Conservation (phyloP, 2,797 vertebrate genomes). For the Schizopygopsis malacanthus region DNA sequence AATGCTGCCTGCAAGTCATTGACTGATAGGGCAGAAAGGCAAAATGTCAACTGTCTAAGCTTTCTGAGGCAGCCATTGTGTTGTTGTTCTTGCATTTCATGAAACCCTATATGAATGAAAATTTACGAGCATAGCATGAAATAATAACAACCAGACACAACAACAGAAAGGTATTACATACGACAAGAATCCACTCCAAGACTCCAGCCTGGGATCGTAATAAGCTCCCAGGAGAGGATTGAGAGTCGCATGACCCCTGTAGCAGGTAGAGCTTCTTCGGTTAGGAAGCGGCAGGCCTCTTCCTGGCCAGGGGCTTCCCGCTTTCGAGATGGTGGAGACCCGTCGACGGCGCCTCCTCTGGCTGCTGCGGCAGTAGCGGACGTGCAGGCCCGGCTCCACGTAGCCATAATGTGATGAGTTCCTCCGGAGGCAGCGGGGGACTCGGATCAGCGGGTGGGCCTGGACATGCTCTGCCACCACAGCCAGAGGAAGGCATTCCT, state of each 20-base stretch:
- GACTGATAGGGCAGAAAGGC: not conserved
- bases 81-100: not conserved
- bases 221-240: conserved; percentile 62
- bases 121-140: not conserved
- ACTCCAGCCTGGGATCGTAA: conserved; percentile 71
- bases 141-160: conserved; percentile 25
- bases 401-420: conserved; percentile 78
- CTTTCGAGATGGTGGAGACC: conserved; percentile 73
- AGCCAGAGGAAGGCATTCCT: conserved; percentile 37
- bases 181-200: conserved; percentile 85
- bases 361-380: conserved; percentile 63
- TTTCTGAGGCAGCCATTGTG: not conserved
- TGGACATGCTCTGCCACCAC: conserved; percentile 55
- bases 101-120: not conserved
- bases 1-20: not conserved
- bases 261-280: conserved; percentile 69
- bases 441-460: conserved; percentile 69
- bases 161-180: conserved; percentile 78
- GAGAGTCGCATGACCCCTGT: conserved; percentile 67
- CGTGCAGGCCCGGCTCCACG: conserved; percentile 65
- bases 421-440: conserved; percentile 81
- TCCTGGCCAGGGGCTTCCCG: conserved; percentile 72
- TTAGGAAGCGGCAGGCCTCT: conserved; percentile 62
- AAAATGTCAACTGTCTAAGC: not conserved
- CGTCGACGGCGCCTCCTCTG: conserved; percentile 67